Evolutionary conservation across 2,888 invertebrate species (phyloP).

Genomic region (Ferdinandea cuprea): DNA sequence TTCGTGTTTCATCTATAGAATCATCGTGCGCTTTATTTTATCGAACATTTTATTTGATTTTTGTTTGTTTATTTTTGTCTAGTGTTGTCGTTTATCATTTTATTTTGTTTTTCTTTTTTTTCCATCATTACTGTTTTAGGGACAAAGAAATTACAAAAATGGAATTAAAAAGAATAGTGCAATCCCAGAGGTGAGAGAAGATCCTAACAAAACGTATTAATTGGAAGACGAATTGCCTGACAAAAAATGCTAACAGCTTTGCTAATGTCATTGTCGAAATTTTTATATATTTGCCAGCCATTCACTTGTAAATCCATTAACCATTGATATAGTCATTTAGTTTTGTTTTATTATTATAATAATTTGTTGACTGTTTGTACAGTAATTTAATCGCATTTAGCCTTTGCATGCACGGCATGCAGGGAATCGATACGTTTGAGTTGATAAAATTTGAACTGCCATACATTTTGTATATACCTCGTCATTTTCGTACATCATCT

Average conservation of each 20-base stretch:
- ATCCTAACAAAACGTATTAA: slow-evolving; percentile 15
- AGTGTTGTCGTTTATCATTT: slow-evolving; percentile 75
- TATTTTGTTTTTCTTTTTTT: slow-evolving; percentile 75
- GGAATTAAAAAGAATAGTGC: slow-evolving; percentile 81
- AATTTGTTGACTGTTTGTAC: background rate
- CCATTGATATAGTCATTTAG: slow-evolving; percentile 33
- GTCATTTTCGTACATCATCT: slow-evolving; percentile 34
- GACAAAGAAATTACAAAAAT: slow-evolving; percentile 80
- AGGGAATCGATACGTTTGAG: slow-evolving; percentile 9
- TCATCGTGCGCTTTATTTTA: slow-evolving; percentile 28
- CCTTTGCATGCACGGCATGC: slow-evolving; percentile 46
- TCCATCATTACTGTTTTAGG: slow-evolving; percentile 78
- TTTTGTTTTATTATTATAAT: background rate
- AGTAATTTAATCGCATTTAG: slow-evolving; percentile 7
- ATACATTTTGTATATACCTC: slow-evolving; percentile 2
- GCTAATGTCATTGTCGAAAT: slow-evolving; percentile 31
- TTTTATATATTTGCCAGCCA: slow-evolving; percentile 38
- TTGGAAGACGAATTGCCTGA: slow-evolving; percentile 7
- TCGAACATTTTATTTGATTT: slow-evolving; percentile 34
- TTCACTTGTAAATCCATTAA: slow-evolving; percentile 59
- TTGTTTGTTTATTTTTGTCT: slow-evolving; percentile 71
- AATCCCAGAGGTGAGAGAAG: slow-evolving; percentile 82
- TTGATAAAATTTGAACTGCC: background rate
- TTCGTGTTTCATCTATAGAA: slow-evolving; percentile 22
- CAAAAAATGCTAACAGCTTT: slow-evolving; percentile 64